Evolutionary conservation across 2,113 vertebrate species (phyloP).

Genomic region (Microcebus lehilahytsara): DNA sequence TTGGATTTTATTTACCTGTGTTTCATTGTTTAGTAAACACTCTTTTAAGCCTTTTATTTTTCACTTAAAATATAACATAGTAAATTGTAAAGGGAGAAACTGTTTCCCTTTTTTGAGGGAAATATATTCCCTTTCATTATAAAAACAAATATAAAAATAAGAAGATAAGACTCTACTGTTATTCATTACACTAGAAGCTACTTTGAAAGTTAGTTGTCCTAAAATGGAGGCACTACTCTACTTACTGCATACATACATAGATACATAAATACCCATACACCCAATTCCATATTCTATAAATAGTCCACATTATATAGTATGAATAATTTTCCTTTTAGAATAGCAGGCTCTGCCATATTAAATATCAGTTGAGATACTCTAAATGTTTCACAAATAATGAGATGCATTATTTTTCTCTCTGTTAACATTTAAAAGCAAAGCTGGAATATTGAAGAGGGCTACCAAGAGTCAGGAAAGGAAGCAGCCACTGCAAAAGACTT

Average conservation of each 20-base stretch:
- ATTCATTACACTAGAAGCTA: not conserved
- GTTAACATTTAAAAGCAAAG: slow-evolving; percentile 10
- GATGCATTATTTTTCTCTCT: not conserved
- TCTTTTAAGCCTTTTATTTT: not conserved
- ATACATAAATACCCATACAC: not conserved
- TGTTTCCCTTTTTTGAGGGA: not conserved
- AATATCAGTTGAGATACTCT: not conserved
- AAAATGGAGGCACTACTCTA: not conserved
- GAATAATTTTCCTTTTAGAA: not conserved
- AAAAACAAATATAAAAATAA: not conserved
- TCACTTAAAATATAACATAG: slow-evolving; percentile 26
- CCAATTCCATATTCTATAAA: not conserved
- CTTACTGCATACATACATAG: not conserved
- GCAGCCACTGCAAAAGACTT: not conserved
- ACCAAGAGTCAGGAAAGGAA: not conserved
- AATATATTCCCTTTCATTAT: not conserved
- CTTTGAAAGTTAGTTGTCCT: slow-evolving; percentile 37
- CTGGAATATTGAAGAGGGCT: not conserved
- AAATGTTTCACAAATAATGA: slow-evolving; percentile 32
- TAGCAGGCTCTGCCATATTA: not conserved
- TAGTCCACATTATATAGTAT: not conserved
- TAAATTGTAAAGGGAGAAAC: not conserved
- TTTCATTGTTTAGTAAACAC: not conserved
- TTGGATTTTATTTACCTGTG: slow-evolving; percentile 14
- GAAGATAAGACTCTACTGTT: not conserved